Evolutionary conservation across 2,888 invertebrate genomes (phyloP), one percentile per base, ranked within the genome.

Genomic region (Bombylius major): DNA sequence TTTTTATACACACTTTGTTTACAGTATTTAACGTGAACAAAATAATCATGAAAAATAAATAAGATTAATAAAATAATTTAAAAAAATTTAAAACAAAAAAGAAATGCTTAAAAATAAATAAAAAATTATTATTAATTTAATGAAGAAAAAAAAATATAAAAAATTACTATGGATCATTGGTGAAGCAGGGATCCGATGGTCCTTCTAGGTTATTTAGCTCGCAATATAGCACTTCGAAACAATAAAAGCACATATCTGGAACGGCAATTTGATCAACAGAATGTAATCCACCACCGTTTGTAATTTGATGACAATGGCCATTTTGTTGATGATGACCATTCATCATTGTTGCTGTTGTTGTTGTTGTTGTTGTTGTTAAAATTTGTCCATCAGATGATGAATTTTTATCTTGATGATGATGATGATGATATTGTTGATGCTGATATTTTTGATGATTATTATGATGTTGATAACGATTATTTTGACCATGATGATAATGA

Each of bases 191-290:
- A 65, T 86, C 81, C 75, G 87, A 88, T 64, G 97, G 97, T 65
- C 91, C 87, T 65, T 95, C 93, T 73, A 90, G 82, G 73, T 88
- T 90, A 77, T 95, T 88, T 69, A 99, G 82, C 78, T 96, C 92
- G 76, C 87, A 86, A 77, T 95, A 89, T 64, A 99, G 84, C 66
- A 97, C 95, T 79, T 99, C 98, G 80, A 98, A 99, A 82, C 99
- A 99, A 79, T 90, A 98, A 80, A 89, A 92, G 74, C 95, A 95
- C 98, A 99, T 99, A 75, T 97, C 96, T 62, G 89, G 87, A 73
- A 86, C 83, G 65, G 90, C 92, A 64, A 94, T 87, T 71, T 64
- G 70, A 11, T 70, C 69, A 53, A 68, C 47, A 0, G 66, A 67
- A 54, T 69, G 66, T 39, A 67, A 58, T 8, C 61, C 60, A 51